Evolutionary conservation across 2,888 invertebrate genomes (phyloP), one percentile per base, ranked within the genome.

Genomic region (Chrysolina americana): DNA sequence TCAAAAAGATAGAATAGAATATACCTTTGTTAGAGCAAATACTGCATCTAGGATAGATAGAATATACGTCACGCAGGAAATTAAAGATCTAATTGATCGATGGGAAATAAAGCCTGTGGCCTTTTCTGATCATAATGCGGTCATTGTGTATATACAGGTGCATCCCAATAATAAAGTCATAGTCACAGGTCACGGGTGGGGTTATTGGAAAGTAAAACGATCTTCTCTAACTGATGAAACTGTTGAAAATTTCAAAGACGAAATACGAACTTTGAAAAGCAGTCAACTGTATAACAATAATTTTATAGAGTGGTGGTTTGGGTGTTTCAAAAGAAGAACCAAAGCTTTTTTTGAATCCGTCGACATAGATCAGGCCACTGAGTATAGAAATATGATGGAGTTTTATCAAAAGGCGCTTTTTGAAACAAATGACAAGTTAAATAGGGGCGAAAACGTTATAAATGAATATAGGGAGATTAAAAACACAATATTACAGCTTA

Each of bases 181-280:
- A 13, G 44, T 44, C 0, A 17, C 13, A 23, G 2, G 17, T 17
- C 65, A 65, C n/a, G 65, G 65, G 8, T 65, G 47, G 65, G 65
- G 65, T 23, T 65, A 47, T 47, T 65, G 65, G 65, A 65, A 65
- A 47, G 8, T 65, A 1, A 65, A 65, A n/a, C 21, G 15, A 15
- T 65, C 65, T 11, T 19, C 19, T 23, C 23, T 44, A 21, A 15
- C 41, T 3, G 64, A 64, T 5, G 44, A 64, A 41, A 41, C 19
- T 3, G 17, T 48, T 15, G 17, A 0, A 4, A 19, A 21, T 41
- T 64, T 64, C 64, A 64, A 65, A 47, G 19, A 44, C 21, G 23
- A 47, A 47, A 65, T n/a, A 41, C 11, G 11, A 36, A 44, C 11
- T 19, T 21, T 41, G 13, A 64, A 64, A 41, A 17, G 6, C 28